Evolutionary conservation across 2,113 vertebrate species (phyloP), one percentile per base, ranked within the genome.

Genomic region (Erpornis zantholeuca): DNA sequence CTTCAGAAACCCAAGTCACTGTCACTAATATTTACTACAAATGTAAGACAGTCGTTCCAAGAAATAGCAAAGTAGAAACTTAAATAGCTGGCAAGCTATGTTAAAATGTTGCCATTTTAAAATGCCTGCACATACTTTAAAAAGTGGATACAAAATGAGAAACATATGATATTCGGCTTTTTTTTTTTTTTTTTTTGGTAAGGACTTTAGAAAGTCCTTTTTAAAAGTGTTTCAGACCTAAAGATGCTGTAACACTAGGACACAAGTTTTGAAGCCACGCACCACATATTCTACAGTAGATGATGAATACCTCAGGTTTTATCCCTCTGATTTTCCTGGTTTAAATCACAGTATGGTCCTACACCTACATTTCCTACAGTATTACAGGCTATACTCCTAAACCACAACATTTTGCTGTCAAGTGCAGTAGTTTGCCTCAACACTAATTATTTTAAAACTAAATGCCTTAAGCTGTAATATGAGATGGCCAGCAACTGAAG

Each of bases 281-380:
- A 53, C 65, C 77, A 73, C 77, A 92, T 84, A 94, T 85, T 53
- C 89, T 82, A 73, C 42, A 82, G 61, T 15, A 78, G 59, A 93
- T 59, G 86, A 94, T 60, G 15, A 97, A 93, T 96, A 95, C 71
- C 80, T 93, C 79, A 35, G 61, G 79, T 72, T 89, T 84, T 56
- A 72, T 54, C 61, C 94, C 91, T 97, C 94, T 86, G 75, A 92
- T 95, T 81, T 97, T 95, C 93, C 96, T 89, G 65, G 70, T 83
- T 90, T 92, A 97, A 97, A 97, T 59, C 68, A 75, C 31, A 78
- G 54, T 35, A 77, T 76, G 66, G 54, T 53, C 44, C 66, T 44
- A 79, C 25, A 82, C 71, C 20, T 86, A 88, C 81, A 84, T 56
- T 92, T 95, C 72, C 80, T 85, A 65, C 1, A 2, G 65, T 57